Conservation (phyloP, 2,113 vertebrate species). For the Podarcis raffonei region DNA sequence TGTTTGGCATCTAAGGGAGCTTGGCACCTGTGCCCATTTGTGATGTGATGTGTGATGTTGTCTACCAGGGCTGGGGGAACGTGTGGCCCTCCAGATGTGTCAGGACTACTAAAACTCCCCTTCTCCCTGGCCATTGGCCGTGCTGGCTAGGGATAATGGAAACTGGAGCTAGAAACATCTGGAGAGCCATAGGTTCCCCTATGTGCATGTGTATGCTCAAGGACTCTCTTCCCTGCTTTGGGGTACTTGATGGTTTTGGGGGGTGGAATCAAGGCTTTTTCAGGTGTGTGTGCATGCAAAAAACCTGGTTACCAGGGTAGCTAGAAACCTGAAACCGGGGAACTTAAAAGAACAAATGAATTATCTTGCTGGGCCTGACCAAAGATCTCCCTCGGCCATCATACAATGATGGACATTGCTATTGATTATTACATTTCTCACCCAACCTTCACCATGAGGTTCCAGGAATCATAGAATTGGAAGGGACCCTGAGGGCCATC, state of each 20-base stretch:
- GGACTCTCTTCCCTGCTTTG: background rate
- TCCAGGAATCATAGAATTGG: too few species aligned
- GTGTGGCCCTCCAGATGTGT: background rate
- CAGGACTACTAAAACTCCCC: background rate
- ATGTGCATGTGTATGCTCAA: background rate
- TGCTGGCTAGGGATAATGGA: background rate
- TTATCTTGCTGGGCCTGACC: background rate
- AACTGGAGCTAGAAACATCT: background rate
- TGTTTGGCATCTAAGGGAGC: too few species aligned
- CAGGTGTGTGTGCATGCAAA: accelerated
- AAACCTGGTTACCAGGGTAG: background rate
- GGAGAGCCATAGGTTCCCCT: too few species aligned
- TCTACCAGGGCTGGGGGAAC: background rate
- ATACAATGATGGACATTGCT: too few species aligned
- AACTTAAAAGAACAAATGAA: background rate
- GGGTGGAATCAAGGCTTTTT: background rate
- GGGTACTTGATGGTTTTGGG: background rate
- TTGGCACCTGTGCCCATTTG: background rate
- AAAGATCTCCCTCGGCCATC: background rate
- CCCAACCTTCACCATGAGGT: too few species aligned
- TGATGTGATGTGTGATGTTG: background rate
- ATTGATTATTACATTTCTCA: too few species aligned
- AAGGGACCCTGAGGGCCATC: too few species aligned
- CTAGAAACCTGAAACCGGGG: background rate
- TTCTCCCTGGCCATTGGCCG: background rate